A percentile compares a stretch with the other conserved stretches of the same genome.
Evolutionary conservation across 2,797 vertebrate species (phyloP).

Genomic region (Catamblyrhynchus diadema): DNA sequence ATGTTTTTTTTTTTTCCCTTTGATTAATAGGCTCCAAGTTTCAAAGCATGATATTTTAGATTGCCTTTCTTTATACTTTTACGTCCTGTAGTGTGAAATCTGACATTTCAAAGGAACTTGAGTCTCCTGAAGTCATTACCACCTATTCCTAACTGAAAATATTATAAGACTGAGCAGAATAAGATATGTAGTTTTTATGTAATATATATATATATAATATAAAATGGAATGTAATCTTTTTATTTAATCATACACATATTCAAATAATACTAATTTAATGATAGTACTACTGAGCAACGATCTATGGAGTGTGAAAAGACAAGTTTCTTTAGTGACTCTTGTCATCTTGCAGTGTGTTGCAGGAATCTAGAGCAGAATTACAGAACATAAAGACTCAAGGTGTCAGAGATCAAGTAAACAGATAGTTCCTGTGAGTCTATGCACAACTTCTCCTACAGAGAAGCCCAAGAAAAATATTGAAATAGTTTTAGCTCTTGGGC

Average conservation of each 20-base stretch:
- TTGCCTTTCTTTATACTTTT: background rate
- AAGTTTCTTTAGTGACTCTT: background rate
- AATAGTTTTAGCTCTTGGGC: background rate
- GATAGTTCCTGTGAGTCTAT: background rate
- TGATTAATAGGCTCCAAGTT: background rate
- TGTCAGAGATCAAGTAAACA: background rate
- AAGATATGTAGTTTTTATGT: background rate
- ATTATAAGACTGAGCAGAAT: background rate
- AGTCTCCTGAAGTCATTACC: background rate
- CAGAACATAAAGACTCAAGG: background rate
- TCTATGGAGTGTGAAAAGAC: background rate
- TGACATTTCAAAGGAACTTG: background rate
- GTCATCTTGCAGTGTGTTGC: background rate
- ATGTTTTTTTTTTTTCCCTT: background rate
- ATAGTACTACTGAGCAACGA: background rate
- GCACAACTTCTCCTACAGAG: background rate
- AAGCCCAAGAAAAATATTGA: background rate
- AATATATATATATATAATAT: background rate
- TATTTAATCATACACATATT: background rate
- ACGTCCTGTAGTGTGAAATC: background rate
- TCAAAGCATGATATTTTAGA: background rate
- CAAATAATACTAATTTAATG: background rate
- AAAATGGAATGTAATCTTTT: background rate
- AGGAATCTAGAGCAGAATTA: background rate
- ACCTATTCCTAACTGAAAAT: background rate